These are phyloP conservation scores for Leucoraja erinaceus DNA, from an alignment of 2,113 vertebrate genomes.

Conservation along the genomic window DNA sequence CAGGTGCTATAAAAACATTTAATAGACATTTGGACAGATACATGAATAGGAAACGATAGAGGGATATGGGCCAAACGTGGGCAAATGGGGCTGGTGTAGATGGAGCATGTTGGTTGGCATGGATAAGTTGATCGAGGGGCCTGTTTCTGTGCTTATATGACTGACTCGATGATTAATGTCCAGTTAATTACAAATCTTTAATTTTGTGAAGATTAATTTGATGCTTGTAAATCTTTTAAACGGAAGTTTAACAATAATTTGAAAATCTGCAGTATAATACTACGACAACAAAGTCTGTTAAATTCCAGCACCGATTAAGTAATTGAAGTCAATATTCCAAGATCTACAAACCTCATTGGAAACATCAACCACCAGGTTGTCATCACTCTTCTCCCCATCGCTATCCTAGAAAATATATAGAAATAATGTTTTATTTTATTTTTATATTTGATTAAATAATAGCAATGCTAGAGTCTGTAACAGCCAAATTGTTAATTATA, in stretches of 20 bases:
- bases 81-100: no score
- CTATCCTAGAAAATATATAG: slow-evolving; percentile 61
- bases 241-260: background rate
- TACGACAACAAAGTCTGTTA: background rate
- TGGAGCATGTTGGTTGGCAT: no score
- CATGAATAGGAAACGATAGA: no score
- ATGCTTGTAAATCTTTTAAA: background rate
- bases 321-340: background rate
- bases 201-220: background rate
- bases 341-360: slow-evolving; percentile 69
- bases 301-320: background rate
- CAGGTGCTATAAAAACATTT: no score
- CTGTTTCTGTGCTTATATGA: no score
- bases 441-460: background rate
- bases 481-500: background rate
- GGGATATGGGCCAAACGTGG: no score
- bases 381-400: slow-evolving; percentile 73
- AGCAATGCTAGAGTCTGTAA: background rate
- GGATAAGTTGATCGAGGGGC: no score
- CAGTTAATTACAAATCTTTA: background rate
- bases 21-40: no score
- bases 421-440: background rate
- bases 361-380: slow-evolving; percentile 77
- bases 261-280: background rate
- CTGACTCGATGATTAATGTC: no score